Percentiles rank a stretch among this genome's conserved stretches.
phyloP scores from a whole-genome alignment of 2,888 invertebrate genomes.

The Megaustenia siamemsis region DNA sequence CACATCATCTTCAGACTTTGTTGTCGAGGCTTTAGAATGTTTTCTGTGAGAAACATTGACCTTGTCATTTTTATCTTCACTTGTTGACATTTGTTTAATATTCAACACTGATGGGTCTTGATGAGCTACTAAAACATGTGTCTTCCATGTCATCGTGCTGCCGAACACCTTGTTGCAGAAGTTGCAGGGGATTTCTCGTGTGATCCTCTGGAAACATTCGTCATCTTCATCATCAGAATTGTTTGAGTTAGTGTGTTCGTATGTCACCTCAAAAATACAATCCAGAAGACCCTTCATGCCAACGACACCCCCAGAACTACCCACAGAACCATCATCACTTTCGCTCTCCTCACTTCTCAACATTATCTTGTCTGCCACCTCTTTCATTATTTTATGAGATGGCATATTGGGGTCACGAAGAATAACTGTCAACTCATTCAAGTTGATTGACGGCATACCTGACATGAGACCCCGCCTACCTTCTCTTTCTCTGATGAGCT shows the following conservation, averaged over 20 bases:
- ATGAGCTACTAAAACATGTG: slow-evolving; percentile 56
- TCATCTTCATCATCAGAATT: slow-evolving; percentile 52
- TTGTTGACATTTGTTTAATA: slow-evolving; percentile 33
- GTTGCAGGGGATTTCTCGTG: slow-evolving; percentile 49
- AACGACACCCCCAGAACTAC: slow-evolving; percentile 11
- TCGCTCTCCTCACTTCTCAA: slow-evolving; percentile 29
- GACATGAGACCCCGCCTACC: not conserved
- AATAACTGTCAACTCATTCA: slow-evolving; percentile 34
- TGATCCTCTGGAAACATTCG: slow-evolving; percentile 43
- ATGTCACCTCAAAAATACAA: slow-evolving; percentile 54
- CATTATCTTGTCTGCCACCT: slow-evolving; percentile 44
- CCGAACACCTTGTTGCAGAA: slow-evolving; percentile 54
- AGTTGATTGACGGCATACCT: slow-evolving; percentile 39
- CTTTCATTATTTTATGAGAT: slow-evolving; percentile 48
- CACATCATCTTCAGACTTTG: slow-evolving; percentile 28
- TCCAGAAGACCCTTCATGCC: slow-evolving; percentile 55
- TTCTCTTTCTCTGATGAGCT: not conserved
- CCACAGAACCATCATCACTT: slow-evolving; percentile 12
- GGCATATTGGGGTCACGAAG: slow-evolving; percentile 44
- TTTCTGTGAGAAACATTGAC: not conserved
- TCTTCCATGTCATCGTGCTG: slow-evolving; percentile 55
- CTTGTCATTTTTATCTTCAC: slow-evolving; percentile 19
- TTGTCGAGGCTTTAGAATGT: not conserved
- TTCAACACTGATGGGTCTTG: slow-evolving; percentile 56
- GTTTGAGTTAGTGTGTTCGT: slow-evolving; percentile 43